These are phyloP conservation scores for Limonius californicus DNA, from an alignment of 1,140 invertebrate genomes.

Conservation along the genomic window DNA sequence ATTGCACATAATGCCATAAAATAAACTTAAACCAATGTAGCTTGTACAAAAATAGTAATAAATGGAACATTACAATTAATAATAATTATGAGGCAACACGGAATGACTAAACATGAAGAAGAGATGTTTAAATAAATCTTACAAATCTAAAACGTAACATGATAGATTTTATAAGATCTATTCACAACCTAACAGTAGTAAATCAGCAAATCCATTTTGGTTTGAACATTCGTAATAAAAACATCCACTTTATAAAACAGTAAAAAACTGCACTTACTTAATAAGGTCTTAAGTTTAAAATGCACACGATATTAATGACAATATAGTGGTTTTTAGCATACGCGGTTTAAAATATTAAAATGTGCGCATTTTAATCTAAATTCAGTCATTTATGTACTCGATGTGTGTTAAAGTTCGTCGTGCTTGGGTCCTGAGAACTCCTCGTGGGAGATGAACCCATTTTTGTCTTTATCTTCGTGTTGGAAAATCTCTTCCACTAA, in stretches of 20 bases:
- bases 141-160: neutral
- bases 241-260: neutral
- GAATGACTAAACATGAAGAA: no score
- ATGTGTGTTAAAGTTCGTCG: constrained; percentile 80
- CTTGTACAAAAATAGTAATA: neutral
- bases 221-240: neutral
- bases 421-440: constrained; percentile 97
- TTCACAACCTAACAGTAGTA: neutral
- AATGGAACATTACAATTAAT: neutral
- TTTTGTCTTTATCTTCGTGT: constrained; percentile 93
- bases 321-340: no score
- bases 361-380: constrained; percentile 2
- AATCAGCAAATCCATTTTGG: neutral
- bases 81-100: neutral
- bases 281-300: neutral
- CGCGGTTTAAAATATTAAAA: neutral
- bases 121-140: no score
- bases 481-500: constrained; percentile 95
- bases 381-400: constrained; percentile 1
- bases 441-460: constrained; percentile 91
- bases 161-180: neutral
- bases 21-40: neutral
- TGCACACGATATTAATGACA: no score
- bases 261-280: neutral
- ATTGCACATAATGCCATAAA: neutral